Percentiles rank a stretch among this genome's conserved stretches.
Conservation (phyloP, 2,888 invertebrate species). For the Pseudococcus viburni region DNA sequence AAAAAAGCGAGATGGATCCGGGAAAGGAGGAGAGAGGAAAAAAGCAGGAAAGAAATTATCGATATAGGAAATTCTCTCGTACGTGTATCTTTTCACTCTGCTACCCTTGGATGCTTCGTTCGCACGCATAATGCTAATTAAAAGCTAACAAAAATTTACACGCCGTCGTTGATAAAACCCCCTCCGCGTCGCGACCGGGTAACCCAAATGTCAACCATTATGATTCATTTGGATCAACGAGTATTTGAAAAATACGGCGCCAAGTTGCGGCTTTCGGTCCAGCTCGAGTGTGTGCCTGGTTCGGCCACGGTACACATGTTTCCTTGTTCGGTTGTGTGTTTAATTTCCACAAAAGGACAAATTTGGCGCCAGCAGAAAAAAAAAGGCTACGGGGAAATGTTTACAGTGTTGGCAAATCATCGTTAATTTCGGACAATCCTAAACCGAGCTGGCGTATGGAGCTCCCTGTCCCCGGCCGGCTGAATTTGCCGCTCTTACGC, state of each 20-base stretch:
- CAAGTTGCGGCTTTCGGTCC: conserved; percentile 6
- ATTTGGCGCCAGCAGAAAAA: conserved; percentile 39
- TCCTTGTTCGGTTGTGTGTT: conserved; percentile 33
- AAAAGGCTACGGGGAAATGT: conserved; percentile 27
- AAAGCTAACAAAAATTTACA: conserved; percentile 40
- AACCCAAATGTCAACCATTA: conserved; percentile 47
- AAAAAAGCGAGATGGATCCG: too few relatives aligned
- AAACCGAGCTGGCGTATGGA: not conserved
- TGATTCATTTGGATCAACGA: conserved; percentile 52
- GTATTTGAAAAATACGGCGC: conserved; percentile 45
- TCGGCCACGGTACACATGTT: conserved; percentile 32
- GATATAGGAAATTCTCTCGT: not conserved
- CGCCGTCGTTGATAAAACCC: not conserved
- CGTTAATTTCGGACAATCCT: conserved; percentile 32
- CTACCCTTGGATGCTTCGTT: not conserved
- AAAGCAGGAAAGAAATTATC: not conserved
- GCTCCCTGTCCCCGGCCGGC: not conserved
- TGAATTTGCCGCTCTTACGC: not conserved
- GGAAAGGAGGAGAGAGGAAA: not conserved
- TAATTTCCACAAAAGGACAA: conserved; percentile 56
- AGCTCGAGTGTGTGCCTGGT: not conserved
- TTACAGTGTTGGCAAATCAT: conserved; percentile 51
- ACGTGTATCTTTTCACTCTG: not conserved
- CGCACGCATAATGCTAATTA: conserved; percentile 31
- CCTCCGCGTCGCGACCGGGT: not conserved